These are phyloP conservation scores for Pseudonaja textilis DNA, from an alignment of 2,113 vertebrate genomes.

Conservation along the genomic window DNA sequence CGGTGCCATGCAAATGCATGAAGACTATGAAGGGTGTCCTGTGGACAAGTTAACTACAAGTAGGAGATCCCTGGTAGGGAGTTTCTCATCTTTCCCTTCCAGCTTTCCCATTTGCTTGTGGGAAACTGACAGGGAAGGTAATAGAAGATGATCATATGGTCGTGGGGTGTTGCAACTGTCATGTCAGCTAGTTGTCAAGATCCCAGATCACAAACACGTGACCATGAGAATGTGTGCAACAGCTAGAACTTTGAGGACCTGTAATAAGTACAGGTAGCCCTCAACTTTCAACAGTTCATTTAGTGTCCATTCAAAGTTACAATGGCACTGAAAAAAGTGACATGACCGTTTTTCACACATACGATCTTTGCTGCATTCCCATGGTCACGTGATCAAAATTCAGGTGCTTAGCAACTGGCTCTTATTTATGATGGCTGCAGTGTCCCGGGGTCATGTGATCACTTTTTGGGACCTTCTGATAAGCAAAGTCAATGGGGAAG, in stretches of 20 bases:
- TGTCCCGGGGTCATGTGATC: no score
- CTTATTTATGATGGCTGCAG: no score
- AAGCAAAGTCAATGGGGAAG: no score
- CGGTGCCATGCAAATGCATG: background rate
- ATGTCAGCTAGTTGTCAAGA: background rate
- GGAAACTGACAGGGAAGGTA: background rate
- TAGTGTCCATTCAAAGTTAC: background rate
- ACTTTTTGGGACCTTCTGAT: no score
- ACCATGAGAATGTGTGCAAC: background rate
- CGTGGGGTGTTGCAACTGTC: background rate
- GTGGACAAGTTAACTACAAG: background rate
- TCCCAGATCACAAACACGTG: background rate
- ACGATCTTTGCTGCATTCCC: no score
- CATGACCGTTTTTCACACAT: no score
- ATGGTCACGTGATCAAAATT: no score
- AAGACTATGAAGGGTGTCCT: background rate
- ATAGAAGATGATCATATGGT: background rate
- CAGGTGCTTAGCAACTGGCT: no score
- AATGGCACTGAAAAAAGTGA: no score
- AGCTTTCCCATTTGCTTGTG: background rate
- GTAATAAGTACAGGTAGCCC: background rate
- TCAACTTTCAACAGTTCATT: background rate
- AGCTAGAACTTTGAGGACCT: background rate
- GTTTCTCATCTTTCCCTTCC: background rate
- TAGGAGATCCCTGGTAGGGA: background rate